A percentile compares a stretch with the other conserved stretches of the same genome.
Conservation (phyloP, 2,113 vertebrate genomes). For the Gnathonemus longibarbis region DNA sequence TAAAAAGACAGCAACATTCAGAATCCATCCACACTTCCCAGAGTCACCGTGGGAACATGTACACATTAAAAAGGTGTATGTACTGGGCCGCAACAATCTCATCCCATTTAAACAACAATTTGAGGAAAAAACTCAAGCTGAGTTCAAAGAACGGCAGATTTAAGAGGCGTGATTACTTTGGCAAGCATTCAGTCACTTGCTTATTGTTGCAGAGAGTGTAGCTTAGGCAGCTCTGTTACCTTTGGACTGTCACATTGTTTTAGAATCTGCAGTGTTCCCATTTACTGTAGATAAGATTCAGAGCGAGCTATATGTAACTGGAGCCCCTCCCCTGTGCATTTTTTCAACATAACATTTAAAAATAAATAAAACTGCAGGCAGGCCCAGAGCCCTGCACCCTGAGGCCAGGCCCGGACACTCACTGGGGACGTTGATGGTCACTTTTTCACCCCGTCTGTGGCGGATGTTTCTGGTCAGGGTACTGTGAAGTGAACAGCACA, state of each 20-base stretch:
- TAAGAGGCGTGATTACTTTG: background rate
- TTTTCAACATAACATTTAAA: background rate
- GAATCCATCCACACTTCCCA: background rate
- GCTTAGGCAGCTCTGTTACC: background rate
- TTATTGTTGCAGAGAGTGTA: background rate
- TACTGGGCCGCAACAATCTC: background rate
- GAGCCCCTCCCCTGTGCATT: background rate
- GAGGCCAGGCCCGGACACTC: constrained; percentile 39
- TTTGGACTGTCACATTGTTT: background rate
- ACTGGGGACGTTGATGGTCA: constrained; percentile 96
- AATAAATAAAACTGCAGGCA: background rate
- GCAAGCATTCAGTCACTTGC: background rate
- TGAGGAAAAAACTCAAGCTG: background rate
- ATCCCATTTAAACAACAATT: background rate
- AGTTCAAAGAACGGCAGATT: background rate
- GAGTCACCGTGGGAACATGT: background rate
- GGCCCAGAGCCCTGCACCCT: background rate
- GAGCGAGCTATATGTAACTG: background rate
- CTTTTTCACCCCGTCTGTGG: constrained; percentile 89
- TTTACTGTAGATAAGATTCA: background rate
- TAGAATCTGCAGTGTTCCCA: background rate
- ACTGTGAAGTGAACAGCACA: constrained; percentile 54
- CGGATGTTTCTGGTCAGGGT: constrained; percentile 92
- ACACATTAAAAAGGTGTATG: background rate
- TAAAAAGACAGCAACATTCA: constrained; percentile 39